Evolutionary conservation across 2,797 vertebrate genomes (phyloP), one percentile per base, ranked within the genome.

Genomic region (Tenualosa thibaudeaui): DNA sequence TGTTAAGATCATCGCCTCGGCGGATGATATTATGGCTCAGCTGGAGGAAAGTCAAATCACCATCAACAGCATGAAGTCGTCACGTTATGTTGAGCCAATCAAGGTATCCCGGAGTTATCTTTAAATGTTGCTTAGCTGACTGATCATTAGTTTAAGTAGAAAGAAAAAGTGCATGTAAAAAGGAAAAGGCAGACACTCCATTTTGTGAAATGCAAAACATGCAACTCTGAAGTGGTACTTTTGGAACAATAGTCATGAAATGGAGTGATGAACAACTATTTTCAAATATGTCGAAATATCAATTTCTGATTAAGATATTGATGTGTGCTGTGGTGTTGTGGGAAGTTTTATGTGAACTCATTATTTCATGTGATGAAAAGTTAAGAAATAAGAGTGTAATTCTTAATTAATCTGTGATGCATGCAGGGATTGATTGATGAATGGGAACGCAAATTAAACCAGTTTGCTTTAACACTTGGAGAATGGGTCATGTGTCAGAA

Each of bases 401-500:
- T 71, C 40, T 81, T 31, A 22, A 54, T 37, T 50, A 50, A 26
- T 84, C 22, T 75, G n/a, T 83, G 46, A 9, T 68, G 81, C 82
- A 53, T 83, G 7, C 78, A 94, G 94, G 87, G 89, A 58, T 86
- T 91, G 85, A 93, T 93, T n/a, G 85, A 88, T 81, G 84, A 91
- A 51, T 95, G 94, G 94, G 87, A 91, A 82, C 86, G 87, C 54
- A 94, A 93, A 5, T 85, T 95, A 65, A 88, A 81, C 53, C 88
- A 93, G 75, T 93, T 94, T 83, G 89, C 87, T 9, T 46, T 75
- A 0, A 93, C 92, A 51, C 83, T 95, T 83, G 90, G 91, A 13
- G 91, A 93, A 82, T 94, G 91, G 92, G 91, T 94, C 89, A 89
- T 10, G 46, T 95, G 94, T 84, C 94, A 95, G 84, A 92, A 92